Evolutionary conservation across 1,140 invertebrate species (phyloP).

Genomic region (Eriocheir sinensis): DNA sequence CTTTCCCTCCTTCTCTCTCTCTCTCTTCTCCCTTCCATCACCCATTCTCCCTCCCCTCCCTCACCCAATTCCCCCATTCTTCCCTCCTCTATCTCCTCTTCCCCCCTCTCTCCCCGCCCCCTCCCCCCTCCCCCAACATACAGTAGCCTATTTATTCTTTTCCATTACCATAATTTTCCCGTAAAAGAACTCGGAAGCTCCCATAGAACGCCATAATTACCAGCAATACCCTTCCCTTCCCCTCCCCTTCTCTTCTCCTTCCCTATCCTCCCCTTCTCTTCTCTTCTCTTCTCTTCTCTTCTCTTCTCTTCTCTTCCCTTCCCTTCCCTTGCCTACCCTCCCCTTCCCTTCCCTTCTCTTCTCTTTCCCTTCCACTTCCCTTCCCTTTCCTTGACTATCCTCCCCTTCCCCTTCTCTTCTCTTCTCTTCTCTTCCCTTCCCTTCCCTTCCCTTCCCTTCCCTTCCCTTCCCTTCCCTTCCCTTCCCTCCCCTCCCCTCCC

Average conservation of each 20-base stretch:
- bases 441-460: neutral
- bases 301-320: neutral
- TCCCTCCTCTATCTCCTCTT: neutral
- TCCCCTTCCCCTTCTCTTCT: neutral
- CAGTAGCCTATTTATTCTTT: neutral
- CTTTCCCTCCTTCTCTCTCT: too few relatives aligned
- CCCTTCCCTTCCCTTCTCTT: neutral
- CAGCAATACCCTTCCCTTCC: too few relatives aligned
- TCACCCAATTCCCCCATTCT: neutral
- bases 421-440: neutral
- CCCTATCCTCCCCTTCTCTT: too few relatives aligned
- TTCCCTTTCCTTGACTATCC: neutral
- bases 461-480: neutral
- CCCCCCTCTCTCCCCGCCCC: neutral
- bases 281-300: neutral
- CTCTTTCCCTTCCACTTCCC: neutral
- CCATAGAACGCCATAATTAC: too few relatives aligned
- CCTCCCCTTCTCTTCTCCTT: too few relatives aligned
- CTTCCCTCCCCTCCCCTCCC: neutral
- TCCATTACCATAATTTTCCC: too few relatives aligned
- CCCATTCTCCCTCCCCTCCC: neutral
- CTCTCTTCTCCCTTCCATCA: neutral
- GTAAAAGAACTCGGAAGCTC: too few relatives aligned
- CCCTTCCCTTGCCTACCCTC: neutral
- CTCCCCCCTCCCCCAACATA: neutral